Evolutionary conservation across 2,113 vertebrate species (phyloP), one percentile per base, ranked within the genome.

Genomic region (Trematocara macrostoma): DNA sequence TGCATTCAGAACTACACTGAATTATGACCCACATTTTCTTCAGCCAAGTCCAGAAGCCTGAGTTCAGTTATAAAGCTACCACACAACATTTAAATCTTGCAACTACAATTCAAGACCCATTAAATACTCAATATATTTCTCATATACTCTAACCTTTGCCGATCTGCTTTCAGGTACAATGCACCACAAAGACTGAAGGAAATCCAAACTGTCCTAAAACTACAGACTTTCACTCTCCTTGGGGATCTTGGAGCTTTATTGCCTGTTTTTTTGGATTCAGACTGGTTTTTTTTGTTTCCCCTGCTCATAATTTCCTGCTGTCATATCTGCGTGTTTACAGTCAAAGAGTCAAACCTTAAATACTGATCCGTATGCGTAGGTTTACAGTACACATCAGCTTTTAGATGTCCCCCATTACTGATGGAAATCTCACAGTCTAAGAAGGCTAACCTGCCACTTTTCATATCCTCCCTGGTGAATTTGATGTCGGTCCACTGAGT

Each of bases 121-220:
- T 47, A 47, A 74, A 74, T 47, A 47, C 42, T 47, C 26, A 4
- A 49, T 16, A 31, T 49, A 74, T 49, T 49, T 45, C 40, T 71
- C 20, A 29, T 45, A 9, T 71, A 45, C 67, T 45, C 1, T 45
- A 71, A 71, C 67, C 20, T 26, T 71, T 47, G 20, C 23, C 47
- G 20, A 16, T 29, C 23, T 74, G 40, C 20, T 47, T 47, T 74
- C 67, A 74, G 67, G 23, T 74, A 74, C 14, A 45, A 29, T 45
- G 67, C 40, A 74, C 40, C 8, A 29, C 14, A 15, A 16, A 74
- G 14, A 74, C 8, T 16, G 67, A 74, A 47, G 14, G 20, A 74
- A 74, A 7, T 74, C 67, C 67, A 71, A 71, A 47, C 40, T 71
- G 14, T 47, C 67, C 40, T 74, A 10, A 74, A 47, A 47, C 40